Evolutionary conservation across 1,140 invertebrate species (phyloP), one percentile per base, ranked within the genome.

Genomic region (Galleria mellonella): DNA sequence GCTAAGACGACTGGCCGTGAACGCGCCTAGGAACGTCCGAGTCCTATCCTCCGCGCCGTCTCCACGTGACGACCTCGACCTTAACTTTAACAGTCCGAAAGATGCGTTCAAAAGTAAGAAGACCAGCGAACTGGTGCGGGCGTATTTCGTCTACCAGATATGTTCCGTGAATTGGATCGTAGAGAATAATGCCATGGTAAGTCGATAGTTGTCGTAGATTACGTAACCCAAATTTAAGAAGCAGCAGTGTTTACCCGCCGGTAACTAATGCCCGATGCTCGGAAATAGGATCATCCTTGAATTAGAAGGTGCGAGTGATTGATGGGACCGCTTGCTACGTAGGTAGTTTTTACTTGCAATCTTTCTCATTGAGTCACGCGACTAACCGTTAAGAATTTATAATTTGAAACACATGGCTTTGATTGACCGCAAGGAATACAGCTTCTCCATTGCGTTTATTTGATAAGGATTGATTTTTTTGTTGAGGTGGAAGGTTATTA

Each of bases 91-190:
- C 76, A 92, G 94, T 87, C 90, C 92, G 7, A 89, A 91, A 49
- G 93, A 93, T 33, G 90, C 94, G 23, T 94, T 95, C 81, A 96
- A 96, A 86, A 98, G 96, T 86, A 99, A 99, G 90, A 97, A 94
- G 43, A 98, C 94, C 45, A 92, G 88, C 86, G 97, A 99, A 87
- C 89, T 99, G 33, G 61, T 98, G 6, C 89, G 98, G 47, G 97
- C 96, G 12, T 94, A 97, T 66, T 62, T 98, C 60, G 97, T 99
- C 32, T 97, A 99, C 82, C 93, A 94, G 73, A 88, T 99, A 71
- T 99, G 97, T 86, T 94, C 94, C 29, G 90, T 95, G 71, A 92
- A 94, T 57, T 93, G 91, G 69, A 85, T 99, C 43, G 98, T 99
- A 38, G 93, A 98, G 68, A 92, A 99, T 87, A 99, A 99, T 75